These are phyloP conservation scores for Hemaris fuciformis DNA, from an alignment of 2,888 invertebrate genomes.

Conservation along the genomic window DNA sequence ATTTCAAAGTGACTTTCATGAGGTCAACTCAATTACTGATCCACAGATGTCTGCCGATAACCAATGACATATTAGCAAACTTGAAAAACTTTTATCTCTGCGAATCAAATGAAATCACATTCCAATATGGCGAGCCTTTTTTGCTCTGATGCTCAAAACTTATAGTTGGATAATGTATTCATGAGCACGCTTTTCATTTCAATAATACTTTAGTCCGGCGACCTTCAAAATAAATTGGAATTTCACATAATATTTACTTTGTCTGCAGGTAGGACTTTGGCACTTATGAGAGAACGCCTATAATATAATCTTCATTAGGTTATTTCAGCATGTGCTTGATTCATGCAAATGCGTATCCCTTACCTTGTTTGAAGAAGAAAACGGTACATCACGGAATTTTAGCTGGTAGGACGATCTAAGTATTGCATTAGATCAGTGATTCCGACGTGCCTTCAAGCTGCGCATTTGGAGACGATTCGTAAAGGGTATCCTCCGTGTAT, in stretches of 20 bases:
- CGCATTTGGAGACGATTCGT: no score
- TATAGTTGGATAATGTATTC: background rate
- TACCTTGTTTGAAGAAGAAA: no score
- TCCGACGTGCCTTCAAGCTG: no score
- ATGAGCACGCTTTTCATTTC: constrained; percentile 1
- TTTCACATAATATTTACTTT: background rate
- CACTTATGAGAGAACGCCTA: no score
- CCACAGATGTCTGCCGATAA: background rate
- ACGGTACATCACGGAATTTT: no score
- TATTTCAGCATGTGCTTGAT: background rate
- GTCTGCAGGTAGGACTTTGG: background rate
- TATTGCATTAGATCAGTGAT: no score
- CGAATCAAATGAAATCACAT: background rate
- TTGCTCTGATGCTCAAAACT: background rate
- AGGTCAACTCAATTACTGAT: background rate
- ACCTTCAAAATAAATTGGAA: background rate
- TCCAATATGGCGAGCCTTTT: background rate
- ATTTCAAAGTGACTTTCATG: background rate
- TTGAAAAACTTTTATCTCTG: background rate
- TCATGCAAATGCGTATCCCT: no score
- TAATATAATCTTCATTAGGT: background rate
- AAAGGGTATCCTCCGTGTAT: no score
- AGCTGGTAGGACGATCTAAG: no score
- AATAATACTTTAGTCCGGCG: background rate
- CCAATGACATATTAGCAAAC: background rate